These are phyloP conservation scores for Ormyrus nitidulus DNA, from an alignment of 2,888 invertebrate genomes.

Conservation along the genomic window DNA sequence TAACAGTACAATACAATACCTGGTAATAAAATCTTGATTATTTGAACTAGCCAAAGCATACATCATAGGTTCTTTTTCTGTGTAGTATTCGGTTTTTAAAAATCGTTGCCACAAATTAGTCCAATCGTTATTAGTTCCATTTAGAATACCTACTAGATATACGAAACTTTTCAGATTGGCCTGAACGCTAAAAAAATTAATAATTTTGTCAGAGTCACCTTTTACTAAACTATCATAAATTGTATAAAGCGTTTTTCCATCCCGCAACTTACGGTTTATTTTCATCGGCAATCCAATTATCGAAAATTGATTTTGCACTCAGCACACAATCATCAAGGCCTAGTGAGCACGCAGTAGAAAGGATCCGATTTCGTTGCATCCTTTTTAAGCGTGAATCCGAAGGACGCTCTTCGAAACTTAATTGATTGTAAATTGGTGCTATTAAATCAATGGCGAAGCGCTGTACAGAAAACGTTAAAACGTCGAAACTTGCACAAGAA, in stretches of 20 bases:
- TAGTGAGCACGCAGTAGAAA: constrained; percentile 62
- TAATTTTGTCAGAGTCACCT: background rate
- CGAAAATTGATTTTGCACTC: constrained; percentile 60
- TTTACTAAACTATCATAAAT: background rate
- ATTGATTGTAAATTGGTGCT: constrained; percentile 56
- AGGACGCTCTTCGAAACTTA: constrained; percentile 62
- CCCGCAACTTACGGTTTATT: constrained; percentile 54
- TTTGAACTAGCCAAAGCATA: constrained; percentile 83
- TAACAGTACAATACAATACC: constrained; percentile 71
- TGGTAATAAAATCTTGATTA: constrained; percentile 77
- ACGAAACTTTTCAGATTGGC: constrained; percentile 82
- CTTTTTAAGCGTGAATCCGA: constrained; percentile 58
- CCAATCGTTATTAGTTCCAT: constrained; percentile 81
- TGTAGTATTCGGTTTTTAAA: constrained; percentile 79
- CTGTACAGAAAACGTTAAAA: constrained; percentile 43
- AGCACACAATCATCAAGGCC: constrained; percentile 61
- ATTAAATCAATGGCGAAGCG: constrained; percentile 33
- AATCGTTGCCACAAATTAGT: constrained; percentile 81
- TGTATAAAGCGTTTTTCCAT: background rate
- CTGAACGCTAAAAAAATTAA: constrained; percentile 53
- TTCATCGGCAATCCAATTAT: constrained; percentile 61
- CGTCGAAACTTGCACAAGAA: background rate
- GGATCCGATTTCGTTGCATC: constrained; percentile 62
- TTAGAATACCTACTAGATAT: constrained; percentile 83
- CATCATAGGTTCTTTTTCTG: constrained; percentile 83